phyloP scores from a whole-genome alignment of 2,797 vertebrate species.

The Pseudomugil tenellus region DNA sequence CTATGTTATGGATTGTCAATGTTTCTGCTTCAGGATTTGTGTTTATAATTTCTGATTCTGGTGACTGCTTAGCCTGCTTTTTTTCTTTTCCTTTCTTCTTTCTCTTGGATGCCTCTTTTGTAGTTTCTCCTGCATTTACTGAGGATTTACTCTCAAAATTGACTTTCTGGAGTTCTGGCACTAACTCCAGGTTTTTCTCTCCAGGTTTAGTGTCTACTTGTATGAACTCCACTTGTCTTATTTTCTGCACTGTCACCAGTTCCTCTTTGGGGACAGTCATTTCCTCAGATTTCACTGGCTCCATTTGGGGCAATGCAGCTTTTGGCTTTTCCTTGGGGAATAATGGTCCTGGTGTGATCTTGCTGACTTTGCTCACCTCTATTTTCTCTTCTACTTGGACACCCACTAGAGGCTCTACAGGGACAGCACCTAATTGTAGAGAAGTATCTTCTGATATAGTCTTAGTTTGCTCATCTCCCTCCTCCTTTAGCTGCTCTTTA shows the following conservation, averaged over 20 bases:
- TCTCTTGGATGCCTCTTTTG: slow-evolving; percentile 62
- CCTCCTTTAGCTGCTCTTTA: slow-evolving; percentile 9
- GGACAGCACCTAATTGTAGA: neutral
- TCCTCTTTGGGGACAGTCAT: slow-evolving; percentile 50
- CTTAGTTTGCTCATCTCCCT: slow-evolving; percentile 29
- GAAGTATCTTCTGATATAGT: slow-evolving; percentile 24
- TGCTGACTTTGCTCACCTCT: slow-evolving; percentile 30
- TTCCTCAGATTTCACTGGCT: slow-evolving; percentile 49
- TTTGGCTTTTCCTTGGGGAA: slow-evolving; percentile 22
- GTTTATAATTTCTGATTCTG: slow-evolving; percentile 38
- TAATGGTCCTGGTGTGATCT: slow-evolving; percentile 41
- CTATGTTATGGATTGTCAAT: slow-evolving; percentile 46
- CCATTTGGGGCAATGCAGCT: slow-evolving; percentile 16
- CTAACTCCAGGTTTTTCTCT: slow-evolving; percentile 26
- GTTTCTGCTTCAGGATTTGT: slow-evolving; percentile 48
- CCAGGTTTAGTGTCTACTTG: slow-evolving; percentile 41
- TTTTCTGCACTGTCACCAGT: slow-evolving; percentile 60
- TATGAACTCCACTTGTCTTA: slow-evolving; percentile 33
- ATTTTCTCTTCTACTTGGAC: slow-evolving; percentile 44
- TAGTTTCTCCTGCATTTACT: slow-evolving; percentile 30
- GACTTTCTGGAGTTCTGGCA: slow-evolving; percentile 42
- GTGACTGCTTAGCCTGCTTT: slow-evolving; percentile 58
- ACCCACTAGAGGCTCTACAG: slow-evolving; percentile 45
- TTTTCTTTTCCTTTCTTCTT: slow-evolving; percentile 75
- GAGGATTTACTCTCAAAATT: slow-evolving; percentile 41